Conservation (phyloP, 2,888 invertebrate genomes). For the Odontocolon sp. region DNA sequence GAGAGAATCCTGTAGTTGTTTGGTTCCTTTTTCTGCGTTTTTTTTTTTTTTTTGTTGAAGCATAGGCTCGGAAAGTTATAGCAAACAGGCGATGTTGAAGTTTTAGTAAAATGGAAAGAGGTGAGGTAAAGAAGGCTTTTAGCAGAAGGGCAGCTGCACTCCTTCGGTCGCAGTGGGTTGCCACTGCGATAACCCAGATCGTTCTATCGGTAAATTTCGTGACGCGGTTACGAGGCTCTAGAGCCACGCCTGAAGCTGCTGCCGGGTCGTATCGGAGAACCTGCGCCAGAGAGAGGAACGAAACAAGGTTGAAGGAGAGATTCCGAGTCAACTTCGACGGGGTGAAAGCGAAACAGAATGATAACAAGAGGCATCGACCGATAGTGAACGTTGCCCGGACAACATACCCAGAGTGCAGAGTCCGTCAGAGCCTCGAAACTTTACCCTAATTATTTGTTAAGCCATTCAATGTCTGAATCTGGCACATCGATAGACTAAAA, state of each 20-base stretch:
- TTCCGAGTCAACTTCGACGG: conserved; percentile 30
- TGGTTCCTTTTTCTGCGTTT: too few relatives aligned
- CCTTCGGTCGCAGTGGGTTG: too few relatives aligned
- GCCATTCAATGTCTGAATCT: not conserved
- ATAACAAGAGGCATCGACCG: conserved; percentile 70
- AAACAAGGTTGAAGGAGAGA: too few relatives aligned
- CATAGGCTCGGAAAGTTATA: not conserved
- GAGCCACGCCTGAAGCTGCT: conserved; percentile 58
- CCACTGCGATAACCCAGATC: not conserved
- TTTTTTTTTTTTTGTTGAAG: not conserved
- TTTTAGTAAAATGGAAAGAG: too few relatives aligned
- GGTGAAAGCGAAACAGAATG: conserved; percentile 60
- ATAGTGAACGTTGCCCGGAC: conserved; percentile 67
- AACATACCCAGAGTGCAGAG: conserved; percentile 49
- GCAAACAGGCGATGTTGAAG: too few relatives aligned
- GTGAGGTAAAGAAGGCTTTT: too few relatives aligned
- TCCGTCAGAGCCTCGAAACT: conserved; percentile 50
- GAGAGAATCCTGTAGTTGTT: too few relatives aligned
- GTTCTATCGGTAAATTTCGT: not conserved
- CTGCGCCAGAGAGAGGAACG: conserved; percentile 34
- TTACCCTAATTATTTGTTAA: conserved; percentile 66
- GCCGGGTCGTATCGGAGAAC: conserved; percentile 36
- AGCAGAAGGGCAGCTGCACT: too few relatives aligned
- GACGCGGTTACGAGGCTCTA: not conserved
- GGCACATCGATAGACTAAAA: not conserved